Conservation (phyloP, 1,140 invertebrate species). For the Nasonia giraulti region DNA sequence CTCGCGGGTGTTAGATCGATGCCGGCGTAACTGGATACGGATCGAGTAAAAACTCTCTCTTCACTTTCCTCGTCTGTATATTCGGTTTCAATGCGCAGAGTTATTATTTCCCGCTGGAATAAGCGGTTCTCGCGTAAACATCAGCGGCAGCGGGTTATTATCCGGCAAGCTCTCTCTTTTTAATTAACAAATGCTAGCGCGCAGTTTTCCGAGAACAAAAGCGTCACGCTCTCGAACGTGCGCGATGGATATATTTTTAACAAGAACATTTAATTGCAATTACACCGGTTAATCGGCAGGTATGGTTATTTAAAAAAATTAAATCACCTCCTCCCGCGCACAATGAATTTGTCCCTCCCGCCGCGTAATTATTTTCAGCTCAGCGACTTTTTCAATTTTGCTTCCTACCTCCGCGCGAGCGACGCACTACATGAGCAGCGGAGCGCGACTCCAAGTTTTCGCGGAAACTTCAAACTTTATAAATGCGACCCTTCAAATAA, state of each 20-base stretch:
- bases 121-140: no score
- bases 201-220: background rate
- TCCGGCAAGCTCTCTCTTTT: background rate
- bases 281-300: background rate
- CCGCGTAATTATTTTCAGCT: conserved; percentile 31
- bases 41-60: no score
- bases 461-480: conserved; percentile 39
- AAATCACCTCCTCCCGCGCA: background rate
- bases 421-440: background rate
- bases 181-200: background rate
- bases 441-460: background rate
- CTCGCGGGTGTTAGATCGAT: background rate
- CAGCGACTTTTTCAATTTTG: conserved; percentile 31
- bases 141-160: background rate
- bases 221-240: background rate
- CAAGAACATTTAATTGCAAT: background rate
- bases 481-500: conserved; percentile 30
- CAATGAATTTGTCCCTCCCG: conserved; percentile 4
- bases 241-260: background rate
- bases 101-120: background rate
- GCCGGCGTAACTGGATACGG: no score
- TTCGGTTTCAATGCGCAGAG: no score
- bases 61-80: background rate
- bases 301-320: background rate
- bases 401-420: background rate